Evolutionary conservation across 2,797 vertebrate genomes (phyloP).

Genomic region (Hippopotamyrus pictus): DNA sequence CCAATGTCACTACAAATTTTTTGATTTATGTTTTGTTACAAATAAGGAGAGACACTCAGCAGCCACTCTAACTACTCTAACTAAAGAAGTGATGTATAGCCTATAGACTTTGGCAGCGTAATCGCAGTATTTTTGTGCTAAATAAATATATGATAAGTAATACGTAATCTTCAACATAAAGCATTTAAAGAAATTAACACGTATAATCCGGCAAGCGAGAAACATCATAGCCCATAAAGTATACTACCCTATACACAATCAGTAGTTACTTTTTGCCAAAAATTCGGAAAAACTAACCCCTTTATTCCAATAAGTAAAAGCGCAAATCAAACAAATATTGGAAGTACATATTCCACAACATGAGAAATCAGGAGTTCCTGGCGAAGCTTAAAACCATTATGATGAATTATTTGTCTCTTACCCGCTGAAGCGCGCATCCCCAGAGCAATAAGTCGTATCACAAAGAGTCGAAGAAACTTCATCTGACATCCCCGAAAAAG

Average conservation of each 20-base stretch:
- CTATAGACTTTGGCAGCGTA: background rate
- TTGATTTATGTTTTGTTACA: no score
- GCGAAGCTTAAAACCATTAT: background rate
- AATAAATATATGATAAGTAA: background rate
- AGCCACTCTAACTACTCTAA: background rate
- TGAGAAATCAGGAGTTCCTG: background rate
- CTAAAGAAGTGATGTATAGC: background rate
- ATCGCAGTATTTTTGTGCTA: background rate
- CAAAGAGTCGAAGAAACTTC: constrained; percentile 49
- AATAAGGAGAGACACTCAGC: background rate
- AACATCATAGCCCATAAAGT: background rate
- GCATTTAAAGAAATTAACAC: background rate
- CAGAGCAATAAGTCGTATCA: constrained; percentile 48
- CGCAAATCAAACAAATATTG: background rate
- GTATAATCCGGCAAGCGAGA: background rate
- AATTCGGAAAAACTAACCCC: constrained; percentile 9
- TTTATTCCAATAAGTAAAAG: constrained; percentile 3
- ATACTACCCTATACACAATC: background rate
- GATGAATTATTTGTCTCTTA: constrained; percentile 42
- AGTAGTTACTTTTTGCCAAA: background rate
- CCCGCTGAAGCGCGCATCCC: constrained; percentile 51
- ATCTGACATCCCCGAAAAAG: constrained; percentile 55
- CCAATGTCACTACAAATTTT: constrained; percentile 53
- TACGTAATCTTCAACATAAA: background rate
- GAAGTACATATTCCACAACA: background rate